Conservation (phyloP, 2,797 vertebrate species). For the Iguana delicatissima region DNA sequence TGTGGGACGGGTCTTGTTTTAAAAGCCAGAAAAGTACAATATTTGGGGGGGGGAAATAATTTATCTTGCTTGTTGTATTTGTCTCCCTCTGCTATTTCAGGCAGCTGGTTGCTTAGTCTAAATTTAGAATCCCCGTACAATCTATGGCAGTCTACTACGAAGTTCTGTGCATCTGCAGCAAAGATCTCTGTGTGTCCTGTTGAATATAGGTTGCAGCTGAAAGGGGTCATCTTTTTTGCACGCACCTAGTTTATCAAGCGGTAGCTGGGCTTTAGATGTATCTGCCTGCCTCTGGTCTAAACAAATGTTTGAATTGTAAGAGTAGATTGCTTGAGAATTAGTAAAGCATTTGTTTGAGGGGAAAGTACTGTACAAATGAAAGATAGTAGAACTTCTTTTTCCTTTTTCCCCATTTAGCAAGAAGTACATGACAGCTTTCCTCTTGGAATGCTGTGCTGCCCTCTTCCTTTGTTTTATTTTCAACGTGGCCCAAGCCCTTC, state of each 20-base stretch:
- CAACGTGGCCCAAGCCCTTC: background rate
- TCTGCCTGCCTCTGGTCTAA: background rate
- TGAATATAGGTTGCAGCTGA: constrained; percentile 22
- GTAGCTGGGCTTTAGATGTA: background rate
- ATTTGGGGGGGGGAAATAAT: constrained; percentile 8
- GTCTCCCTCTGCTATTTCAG: constrained; percentile 54
- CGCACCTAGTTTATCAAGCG: background rate
- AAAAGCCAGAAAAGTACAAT: constrained; percentile 13
- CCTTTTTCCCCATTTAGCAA: constrained; percentile 29
- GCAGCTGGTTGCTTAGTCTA: constrained; percentile 13
- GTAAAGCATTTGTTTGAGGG: background rate
- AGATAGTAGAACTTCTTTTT: background rate
- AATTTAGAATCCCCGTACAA: constrained; percentile 64
- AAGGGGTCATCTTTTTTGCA: background rate
- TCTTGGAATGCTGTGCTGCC: background rate
- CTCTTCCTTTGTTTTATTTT: constrained; percentile 12
- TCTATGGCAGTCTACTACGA: background rate
- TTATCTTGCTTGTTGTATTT: constrained; percentile 57
- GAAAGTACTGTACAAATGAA: background rate
- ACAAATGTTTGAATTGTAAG: background rate
- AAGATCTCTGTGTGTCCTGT: background rate
- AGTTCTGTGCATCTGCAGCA: rapidly evolving
- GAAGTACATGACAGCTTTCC: constrained; percentile 50
- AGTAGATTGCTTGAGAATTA: background rate
- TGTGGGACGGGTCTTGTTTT: background rate